Percentiles rank a stretch among this genome's conserved stretches.
Conservation (phyloP, 2,113 vertebrate species). For the Pterophyllum scalare region DNA sequence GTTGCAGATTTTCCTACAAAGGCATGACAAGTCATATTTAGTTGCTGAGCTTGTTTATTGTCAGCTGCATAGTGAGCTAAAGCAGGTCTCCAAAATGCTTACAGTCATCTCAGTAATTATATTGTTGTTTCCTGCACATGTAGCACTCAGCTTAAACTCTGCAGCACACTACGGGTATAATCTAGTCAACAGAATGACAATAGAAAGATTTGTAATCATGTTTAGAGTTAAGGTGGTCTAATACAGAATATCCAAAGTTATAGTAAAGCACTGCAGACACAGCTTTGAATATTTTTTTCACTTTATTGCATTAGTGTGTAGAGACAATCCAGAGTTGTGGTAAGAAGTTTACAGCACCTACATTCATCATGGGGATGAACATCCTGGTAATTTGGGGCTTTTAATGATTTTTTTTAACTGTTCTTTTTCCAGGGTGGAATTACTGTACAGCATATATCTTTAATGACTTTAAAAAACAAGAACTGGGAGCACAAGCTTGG, state of each 20-base stretch:
- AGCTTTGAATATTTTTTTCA: slow-evolving; percentile 32
- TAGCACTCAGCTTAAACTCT: slow-evolving; percentile 46
- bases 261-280: not conserved
- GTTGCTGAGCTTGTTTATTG: slow-evolving; percentile 56
- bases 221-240: not conserved
- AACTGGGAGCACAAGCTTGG: not conserved
- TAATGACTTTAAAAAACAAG: not conserved
- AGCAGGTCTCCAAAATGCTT: slow-evolving; percentile 40
- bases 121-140: slow-evolving; percentile 57
- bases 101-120: slow-evolving; percentile 73
- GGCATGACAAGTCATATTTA: slow-evolving; percentile 44
- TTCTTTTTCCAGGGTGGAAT: not conserved
- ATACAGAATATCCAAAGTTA: not conserved
- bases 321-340: slow-evolving; percentile 29
- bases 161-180: slow-evolving; percentile 28
- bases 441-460: not conserved
- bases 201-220: slow-evolving; percentile 27
- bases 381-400: not conserved
- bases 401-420: not conserved
- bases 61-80: slow-evolving; percentile 40
- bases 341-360: not conserved
- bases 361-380: not conserved
- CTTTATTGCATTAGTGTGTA: slow-evolving; percentile 49
- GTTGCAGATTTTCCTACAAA: slow-evolving; percentile 27
- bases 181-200: slow-evolving; percentile 24